phyloP scores from a whole-genome alignment of 2,797 vertebrate genomes.

The Mallotus villosus region DNA sequence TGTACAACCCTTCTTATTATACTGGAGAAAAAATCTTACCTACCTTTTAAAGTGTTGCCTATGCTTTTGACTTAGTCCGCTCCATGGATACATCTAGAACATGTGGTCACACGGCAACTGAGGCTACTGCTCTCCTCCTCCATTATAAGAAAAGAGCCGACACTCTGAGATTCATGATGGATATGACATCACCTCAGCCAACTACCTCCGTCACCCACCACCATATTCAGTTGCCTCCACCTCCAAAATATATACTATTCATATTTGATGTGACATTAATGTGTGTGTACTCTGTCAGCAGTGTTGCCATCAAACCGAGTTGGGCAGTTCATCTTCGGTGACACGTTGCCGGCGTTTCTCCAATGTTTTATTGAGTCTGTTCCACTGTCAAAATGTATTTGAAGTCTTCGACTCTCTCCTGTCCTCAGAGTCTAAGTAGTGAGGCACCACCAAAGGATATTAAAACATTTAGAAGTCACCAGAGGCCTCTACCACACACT shows the following conservation, averaged over 20 bases:
- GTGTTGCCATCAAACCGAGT: slow-evolving; percentile 23
- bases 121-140: not conserved
- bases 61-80: no score
- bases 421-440: not conserved
- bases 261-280: slow-evolving; percentile 38
- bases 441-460: slow-evolving; percentile 1
- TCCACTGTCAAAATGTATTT: slow-evolving; percentile 6
- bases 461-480: slow-evolving; percentile 1
- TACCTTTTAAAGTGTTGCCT: no score
- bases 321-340: slow-evolving; percentile 30
- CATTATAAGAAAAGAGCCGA: not conserved
- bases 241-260: slow-evolving; percentile 32
- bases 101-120: no score
- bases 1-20: no score
- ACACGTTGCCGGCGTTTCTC: slow-evolving; percentile 24
- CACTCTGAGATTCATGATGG: not conserved
- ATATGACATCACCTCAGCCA: slow-evolving; percentile 3
- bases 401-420: not conserved
- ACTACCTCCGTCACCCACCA: slow-evolving; percentile 10
- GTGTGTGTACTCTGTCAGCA: slow-evolving; percentile 38
- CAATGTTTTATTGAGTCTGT: slow-evolving; percentile 12
- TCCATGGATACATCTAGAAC: no score
- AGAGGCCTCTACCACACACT: not conserved
- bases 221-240: not conserved
- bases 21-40: no score